phyloP scores from a whole-genome alignment of 2,888 invertebrate species.

The Hyposoter dolosus region DNA sequence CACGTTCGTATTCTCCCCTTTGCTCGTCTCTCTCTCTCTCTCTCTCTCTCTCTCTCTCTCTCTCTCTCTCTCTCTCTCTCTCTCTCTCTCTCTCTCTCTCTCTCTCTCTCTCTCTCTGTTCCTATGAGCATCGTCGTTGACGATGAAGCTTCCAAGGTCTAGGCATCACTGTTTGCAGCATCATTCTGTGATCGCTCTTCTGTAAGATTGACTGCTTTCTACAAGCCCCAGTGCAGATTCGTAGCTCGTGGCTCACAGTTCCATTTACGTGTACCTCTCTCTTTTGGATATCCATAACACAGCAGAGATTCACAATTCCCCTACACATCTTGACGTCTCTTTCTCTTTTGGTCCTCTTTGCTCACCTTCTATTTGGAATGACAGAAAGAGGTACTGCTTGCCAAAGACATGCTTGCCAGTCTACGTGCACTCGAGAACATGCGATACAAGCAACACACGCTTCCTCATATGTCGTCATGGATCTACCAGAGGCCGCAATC shows the following conservation, averaged over 20 bases:
- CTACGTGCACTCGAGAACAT: conserved; percentile 51
- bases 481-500: conserved; percentile 47
- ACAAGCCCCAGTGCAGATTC: conserved; percentile 48
- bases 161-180: conserved; percentile 75
- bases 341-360: conserved; percentile 31
- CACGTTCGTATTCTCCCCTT: conserved; percentile 61
- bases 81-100: too few species aligned
- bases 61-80: too few species aligned
- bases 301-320: conserved; percentile 60
- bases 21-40: conserved; percentile 43
- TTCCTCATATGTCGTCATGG: conserved; percentile 47
- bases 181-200: conserved; percentile 84
- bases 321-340: conserved; percentile 7
- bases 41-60: conserved; percentile 51
- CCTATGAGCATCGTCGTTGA: conserved; percentile 52
- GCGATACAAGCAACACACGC: conserved; percentile 51
- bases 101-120: too few species aligned
- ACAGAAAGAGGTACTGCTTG: conserved; percentile 25
- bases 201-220: conserved; percentile 81
- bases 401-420: conserved; percentile 25
- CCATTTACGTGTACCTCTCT: conserved; percentile 62
- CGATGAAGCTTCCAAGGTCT: conserved; percentile 68
- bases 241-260: conserved; percentile 47
- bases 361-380: conserved; percentile 48
- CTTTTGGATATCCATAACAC: conserved; percentile 77